phyloP scores from a whole-genome alignment of 2,888 invertebrate species.

The Salpingus planirostris region DNA sequence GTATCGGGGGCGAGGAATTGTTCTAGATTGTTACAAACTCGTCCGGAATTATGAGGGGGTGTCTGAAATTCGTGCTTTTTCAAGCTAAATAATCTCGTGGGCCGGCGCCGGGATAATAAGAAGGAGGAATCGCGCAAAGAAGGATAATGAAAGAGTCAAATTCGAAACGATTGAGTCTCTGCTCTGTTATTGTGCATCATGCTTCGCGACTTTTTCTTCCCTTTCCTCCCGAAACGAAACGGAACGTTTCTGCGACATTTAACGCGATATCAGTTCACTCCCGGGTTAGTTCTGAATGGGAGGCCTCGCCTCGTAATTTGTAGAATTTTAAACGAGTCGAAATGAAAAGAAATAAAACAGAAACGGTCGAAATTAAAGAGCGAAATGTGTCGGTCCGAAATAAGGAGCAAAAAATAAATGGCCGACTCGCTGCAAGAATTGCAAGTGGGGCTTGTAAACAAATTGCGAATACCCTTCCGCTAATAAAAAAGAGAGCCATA shows the following conservation, averaged over 20 bases:
- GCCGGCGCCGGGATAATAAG: slow-evolving; percentile 27
- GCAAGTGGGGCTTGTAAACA: slow-evolving; percentile 27
- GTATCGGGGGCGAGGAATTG: not conserved
- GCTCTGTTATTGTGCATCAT: slow-evolving; percentile 31
- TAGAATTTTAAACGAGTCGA: slow-evolving; percentile 28
- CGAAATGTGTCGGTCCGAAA: slow-evolving; percentile 30
- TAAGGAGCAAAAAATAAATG: slow-evolving; percentile 33
- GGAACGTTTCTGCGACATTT: slow-evolving; percentile 38
- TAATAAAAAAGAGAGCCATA: slow-evolving; percentile 32
- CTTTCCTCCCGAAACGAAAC: too few relatives aligned
- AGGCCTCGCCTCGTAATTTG: slow-evolving; percentile 29
- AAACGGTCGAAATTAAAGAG: slow-evolving; percentile 33
- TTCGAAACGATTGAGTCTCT: slow-evolving; percentile 29
- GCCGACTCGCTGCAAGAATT: slow-evolving; percentile 30
- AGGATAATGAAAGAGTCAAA: slow-evolving; percentile 36
- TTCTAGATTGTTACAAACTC: too few relatives aligned
- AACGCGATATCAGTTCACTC: slow-evolving; percentile 26
- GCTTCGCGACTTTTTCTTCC: slow-evolving; percentile 21
- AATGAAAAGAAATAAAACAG: slow-evolving; percentile 30
- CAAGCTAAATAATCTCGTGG: too few relatives aligned
- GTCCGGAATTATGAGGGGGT: too few relatives aligned
- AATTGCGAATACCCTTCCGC: slow-evolving; percentile 34
- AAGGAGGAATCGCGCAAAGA: slow-evolving; percentile 32
- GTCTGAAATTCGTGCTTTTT: too few relatives aligned
- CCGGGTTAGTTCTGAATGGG: slow-evolving; percentile 29